phyloP scores from a whole-genome alignment of 1,140 invertebrate genomes.

The Mamestra configurata region DNA sequence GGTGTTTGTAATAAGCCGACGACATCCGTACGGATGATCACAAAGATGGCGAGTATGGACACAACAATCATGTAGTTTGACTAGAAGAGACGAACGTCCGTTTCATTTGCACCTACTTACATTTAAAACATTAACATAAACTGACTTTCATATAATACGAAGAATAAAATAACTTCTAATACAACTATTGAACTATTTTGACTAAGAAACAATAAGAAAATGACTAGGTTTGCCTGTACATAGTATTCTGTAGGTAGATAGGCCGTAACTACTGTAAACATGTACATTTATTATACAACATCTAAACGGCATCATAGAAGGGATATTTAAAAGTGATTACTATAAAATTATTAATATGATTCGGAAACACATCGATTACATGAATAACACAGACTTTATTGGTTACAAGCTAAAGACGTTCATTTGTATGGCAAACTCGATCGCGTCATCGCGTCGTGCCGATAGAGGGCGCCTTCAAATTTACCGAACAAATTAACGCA shows the following conservation, averaged over 20 bases:
- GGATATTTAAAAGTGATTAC: background rate
- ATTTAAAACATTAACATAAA: slow-evolving; percentile 3
- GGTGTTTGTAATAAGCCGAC: too few relatives aligned
- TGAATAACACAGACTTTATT: background rate
- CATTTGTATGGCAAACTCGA: too few relatives aligned
- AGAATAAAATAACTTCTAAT: background rate
- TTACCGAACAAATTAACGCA: too few relatives aligned
- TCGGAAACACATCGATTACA: slow-evolving; percentile 17
- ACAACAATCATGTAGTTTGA: slow-evolving; percentile 60
- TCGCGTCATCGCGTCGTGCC: too few relatives aligned
- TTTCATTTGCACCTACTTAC: slow-evolving; percentile 19
- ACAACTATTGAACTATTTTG: slow-evolving; percentile 32
- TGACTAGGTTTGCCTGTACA: slow-evolving; percentile 31
- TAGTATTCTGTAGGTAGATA: slow-evolving; percentile 3
- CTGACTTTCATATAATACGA: slow-evolving; percentile 1
- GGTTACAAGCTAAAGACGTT: background rate
- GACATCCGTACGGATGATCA: too few relatives aligned
- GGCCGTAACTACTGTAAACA: slow-evolving; percentile 15
- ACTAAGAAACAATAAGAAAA: slow-evolving; percentile 9
- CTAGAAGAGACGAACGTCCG: slow-evolving; percentile 67
- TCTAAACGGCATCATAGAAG: background rate
- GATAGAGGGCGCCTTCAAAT: too few relatives aligned
- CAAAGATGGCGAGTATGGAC: slow-evolving; percentile 57
- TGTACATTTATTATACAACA: background rate
- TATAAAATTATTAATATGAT: background rate